Conservation (phyloP, 2,113 vertebrate genomes). For the Illadopsis cleaveri region DNA sequence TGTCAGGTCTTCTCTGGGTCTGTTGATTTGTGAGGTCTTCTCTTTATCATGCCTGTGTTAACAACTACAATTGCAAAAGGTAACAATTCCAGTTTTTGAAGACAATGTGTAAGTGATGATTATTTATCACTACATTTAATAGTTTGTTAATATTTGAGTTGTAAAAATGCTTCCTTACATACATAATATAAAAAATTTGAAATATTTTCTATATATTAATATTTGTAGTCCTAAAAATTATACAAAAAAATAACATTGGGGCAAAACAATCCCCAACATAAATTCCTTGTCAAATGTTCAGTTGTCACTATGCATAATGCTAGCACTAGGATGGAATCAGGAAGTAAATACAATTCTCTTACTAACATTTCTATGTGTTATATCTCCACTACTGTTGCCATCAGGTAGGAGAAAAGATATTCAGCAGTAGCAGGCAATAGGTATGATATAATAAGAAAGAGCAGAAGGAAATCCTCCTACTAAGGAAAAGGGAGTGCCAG, state of each 20-base stretch:
- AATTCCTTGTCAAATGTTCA: background rate
- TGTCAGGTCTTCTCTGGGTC: background rate
- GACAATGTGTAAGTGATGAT: background rate
- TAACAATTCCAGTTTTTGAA: background rate
- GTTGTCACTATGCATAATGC: background rate
- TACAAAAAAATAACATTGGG: too few relatives aligned
- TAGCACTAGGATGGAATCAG: background rate
- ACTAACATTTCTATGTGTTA: background rate
- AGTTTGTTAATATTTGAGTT: background rate
- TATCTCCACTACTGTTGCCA: background rate
- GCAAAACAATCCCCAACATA: accelerated
- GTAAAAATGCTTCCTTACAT: background rate
- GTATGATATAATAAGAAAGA: background rate
- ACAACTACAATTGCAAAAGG: background rate
- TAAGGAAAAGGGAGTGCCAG: background rate
- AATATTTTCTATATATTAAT: background rate
- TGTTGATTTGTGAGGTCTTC: background rate
- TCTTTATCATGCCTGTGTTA: background rate
- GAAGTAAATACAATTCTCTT: background rate
- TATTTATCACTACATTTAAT: background rate
- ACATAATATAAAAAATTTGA: background rate
- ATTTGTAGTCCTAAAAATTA: background rate
- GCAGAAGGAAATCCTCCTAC: background rate
- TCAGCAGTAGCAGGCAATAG: background rate
- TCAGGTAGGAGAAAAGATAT: background rate